A percentile compares a stretch with the other conserved stretches of the same genome.
These are phyloP conservation scores for Caenorhabditis zanzibari DNA, from an alignment of 2,888 invertebrate genomes.

Conservation along the genomic window DNA sequence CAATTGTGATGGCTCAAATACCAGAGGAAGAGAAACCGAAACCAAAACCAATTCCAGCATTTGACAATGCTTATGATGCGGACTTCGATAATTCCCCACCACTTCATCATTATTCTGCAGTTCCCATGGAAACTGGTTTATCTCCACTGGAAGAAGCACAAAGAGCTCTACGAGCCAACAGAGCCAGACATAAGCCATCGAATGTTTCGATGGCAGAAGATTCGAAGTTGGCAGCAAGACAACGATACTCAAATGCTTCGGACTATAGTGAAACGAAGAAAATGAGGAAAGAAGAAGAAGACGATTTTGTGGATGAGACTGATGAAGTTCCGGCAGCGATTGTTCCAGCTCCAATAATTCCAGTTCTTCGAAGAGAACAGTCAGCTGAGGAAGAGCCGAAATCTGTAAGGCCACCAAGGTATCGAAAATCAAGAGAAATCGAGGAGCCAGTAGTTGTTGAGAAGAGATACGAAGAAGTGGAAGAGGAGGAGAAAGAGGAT, in stretches of 20 bases:
- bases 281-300: slow-evolving; percentile 35
- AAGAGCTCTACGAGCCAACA: slow-evolving; percentile 63
- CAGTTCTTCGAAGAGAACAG: slow-evolving; percentile 40
- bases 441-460: slow-evolving; percentile 52
- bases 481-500: slow-evolving; percentile 50
- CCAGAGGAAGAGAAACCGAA: slow-evolving; percentile 50
- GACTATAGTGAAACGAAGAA: slow-evolving; percentile 44
- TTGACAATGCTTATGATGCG: slow-evolving; percentile 59
- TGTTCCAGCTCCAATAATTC: slow-evolving; percentile 29
- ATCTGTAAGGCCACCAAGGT: slow-evolving; percentile 53
- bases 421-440: slow-evolving; percentile 60
- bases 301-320: slow-evolving; percentile 27
- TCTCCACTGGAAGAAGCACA: slow-evolving; percentile 67
- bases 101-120: slow-evolving; percentile 59
- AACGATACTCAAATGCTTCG: slow-evolving; percentile 43
- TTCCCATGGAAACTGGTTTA: slow-evolving; percentile 37
- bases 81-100: slow-evolving; percentile 66
- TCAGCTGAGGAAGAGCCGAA: slow-evolving; percentile 44
- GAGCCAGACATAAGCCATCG: slow-evolving; percentile 61
- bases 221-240: slow-evolving; percentile 34
- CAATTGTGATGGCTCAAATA: slow-evolving; percentile 55
- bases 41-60: slow-evolving; percentile 53
- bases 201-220: slow-evolving; percentile 53
- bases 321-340: background rate
- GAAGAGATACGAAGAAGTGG: slow-evolving; percentile 5